phyloP scores from a whole-genome alignment of 2,888 invertebrate species.

The Pyrrhia umbra region DNA sequence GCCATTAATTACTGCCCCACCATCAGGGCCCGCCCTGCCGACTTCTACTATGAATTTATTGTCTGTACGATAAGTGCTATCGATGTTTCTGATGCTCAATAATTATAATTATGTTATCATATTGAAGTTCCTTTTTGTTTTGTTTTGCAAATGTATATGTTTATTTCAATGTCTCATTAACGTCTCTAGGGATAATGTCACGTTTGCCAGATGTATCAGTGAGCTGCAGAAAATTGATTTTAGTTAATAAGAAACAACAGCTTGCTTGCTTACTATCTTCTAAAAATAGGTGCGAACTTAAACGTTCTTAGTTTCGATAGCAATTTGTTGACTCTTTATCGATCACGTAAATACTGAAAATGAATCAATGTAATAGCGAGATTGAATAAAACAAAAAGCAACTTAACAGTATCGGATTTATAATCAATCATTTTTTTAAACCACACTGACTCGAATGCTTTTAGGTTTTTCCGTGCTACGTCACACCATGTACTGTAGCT shows the following conservation, averaged over 20 bases:
- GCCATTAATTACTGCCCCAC: constrained; percentile 76
- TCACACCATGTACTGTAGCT: not conserved
- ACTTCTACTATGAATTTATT: constrained; percentile 75
- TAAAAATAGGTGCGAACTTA: too few relatives aligned
- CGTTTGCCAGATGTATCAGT: too few relatives aligned
- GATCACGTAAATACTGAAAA: too few relatives aligned
- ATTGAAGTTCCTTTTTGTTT: constrained; percentile 8
- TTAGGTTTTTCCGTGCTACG: not conserved
- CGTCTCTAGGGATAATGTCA: too few relatives aligned
- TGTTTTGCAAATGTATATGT: not conserved
- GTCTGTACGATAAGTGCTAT: constrained; percentile 67
- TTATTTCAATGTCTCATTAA: not conserved
- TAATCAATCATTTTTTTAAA: not conserved
- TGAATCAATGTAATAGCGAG: not conserved
- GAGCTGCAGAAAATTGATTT: too few relatives aligned
- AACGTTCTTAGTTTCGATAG: too few relatives aligned
- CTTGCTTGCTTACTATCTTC: too few relatives aligned
- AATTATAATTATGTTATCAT: constrained; percentile 58
- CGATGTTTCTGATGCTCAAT: constrained; percentile 47
- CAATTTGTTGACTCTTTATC: too few relatives aligned
- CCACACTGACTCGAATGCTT: not conserved
- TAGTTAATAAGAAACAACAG: too few relatives aligned
- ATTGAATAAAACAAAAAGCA: not conserved
- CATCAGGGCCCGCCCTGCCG: constrained; percentile 54
- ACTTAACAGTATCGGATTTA: not conserved